Evolutionary conservation across 2,888 invertebrate species (phyloP).

Genomic region (Drosophila heteroneura): DNA sequence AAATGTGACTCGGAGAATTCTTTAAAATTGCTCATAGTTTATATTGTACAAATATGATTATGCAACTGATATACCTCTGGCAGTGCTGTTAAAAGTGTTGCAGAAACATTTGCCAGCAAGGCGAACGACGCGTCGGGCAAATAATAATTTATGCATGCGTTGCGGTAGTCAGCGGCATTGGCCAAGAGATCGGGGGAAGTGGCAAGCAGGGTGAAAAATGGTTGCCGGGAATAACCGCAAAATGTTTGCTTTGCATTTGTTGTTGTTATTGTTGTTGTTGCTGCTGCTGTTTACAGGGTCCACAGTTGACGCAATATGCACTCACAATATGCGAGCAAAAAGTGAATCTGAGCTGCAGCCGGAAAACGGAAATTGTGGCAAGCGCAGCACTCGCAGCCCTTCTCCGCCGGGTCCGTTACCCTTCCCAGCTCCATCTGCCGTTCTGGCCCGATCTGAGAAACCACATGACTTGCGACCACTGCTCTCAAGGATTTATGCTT

Average conservation of each 20-base stretch:
- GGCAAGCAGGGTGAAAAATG: slow-evolving; percentile 30
- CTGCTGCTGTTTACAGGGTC: slow-evolving; percentile 47
- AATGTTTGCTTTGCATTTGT: slow-evolving; percentile 60
- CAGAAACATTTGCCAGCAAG: slow-evolving; percentile 76
- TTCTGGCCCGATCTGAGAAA: slow-evolving; percentile 44
- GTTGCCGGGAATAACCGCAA: slow-evolving; percentile 66
- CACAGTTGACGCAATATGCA: slow-evolving; percentile 51
- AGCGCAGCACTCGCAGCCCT: slow-evolving; percentile 32
- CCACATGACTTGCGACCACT: slow-evolving; percentile 60
- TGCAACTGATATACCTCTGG: slow-evolving; percentile 23
- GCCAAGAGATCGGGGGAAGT: neutral
- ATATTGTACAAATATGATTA: neutral
- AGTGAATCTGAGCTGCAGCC: slow-evolving; percentile 79
- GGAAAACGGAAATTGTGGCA: slow-evolving; percentile 80
- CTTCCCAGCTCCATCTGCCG: neutral
- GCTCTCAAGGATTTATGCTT: slow-evolving; percentile 73
- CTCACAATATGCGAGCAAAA: slow-evolving; percentile 55
- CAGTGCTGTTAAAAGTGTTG: slow-evolving; percentile 32
- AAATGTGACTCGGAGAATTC: neutral
- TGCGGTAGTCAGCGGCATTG: slow-evolving; percentile 63
- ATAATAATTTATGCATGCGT: slow-evolving; percentile 80
- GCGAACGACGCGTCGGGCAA: slow-evolving; percentile 64
- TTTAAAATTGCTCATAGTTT: neutral
- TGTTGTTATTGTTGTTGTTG: slow-evolving; percentile 14
- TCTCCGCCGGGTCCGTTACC: slow-evolving; percentile 6